A percentile compares a stretch with the other conserved stretches of the same genome.
These are phyloP conservation scores for Polypedilum vanderplanki DNA, from an alignment of 1,140 invertebrate genomes.

Conservation along the genomic window DNA sequence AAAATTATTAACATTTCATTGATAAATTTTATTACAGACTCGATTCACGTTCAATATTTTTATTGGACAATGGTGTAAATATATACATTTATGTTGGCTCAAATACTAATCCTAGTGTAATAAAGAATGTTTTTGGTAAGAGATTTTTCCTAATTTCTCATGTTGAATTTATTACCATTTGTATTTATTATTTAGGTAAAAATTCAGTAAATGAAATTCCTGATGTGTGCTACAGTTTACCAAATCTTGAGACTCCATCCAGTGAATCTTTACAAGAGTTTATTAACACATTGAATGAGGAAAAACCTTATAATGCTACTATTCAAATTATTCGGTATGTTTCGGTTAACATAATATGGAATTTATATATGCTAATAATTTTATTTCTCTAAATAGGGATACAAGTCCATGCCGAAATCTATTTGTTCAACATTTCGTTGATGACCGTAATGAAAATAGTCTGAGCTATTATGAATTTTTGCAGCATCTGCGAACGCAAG, in stretches of 20 bases:
- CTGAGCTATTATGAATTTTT: slow-evolving; percentile 98
- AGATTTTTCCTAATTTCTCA: slow-evolving; percentile 3
- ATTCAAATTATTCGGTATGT: slow-evolving; percentile 76
- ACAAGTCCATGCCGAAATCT: slow-evolving; percentile 72
- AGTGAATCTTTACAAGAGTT: slow-evolving; percentile 74
- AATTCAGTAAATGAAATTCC: slow-evolving; percentile 49
- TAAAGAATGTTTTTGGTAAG: slow-evolving; percentile 64
- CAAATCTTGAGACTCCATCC: slow-evolving; percentile 66
- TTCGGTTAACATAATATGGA: background rate
- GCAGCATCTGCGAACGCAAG: slow-evolving; percentile 86
- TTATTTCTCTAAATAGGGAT: slow-evolving; percentile 60
- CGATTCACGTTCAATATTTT: slow-evolving; percentile 81
- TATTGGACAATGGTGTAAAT: slow-evolving; percentile 79
- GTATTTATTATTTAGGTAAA: slow-evolving; percentile 48
- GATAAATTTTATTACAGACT: slow-evolving; percentile 47
- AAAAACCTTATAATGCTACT: slow-evolving; percentile 68
- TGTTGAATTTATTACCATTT: slow-evolving; percentile 31
- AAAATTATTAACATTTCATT: slow-evolving; percentile 30
- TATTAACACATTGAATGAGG: slow-evolving; percentile 75
- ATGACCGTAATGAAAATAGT: slow-evolving; percentile 88
- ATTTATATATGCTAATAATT: slow-evolving; percentile 30
- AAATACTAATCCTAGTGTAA: slow-evolving; percentile 65
- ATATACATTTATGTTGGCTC: slow-evolving; percentile 85
- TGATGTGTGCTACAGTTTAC: slow-evolving; percentile 65
- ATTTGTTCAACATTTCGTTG: slow-evolving; percentile 85